Evolutionary conservation across 2,888 invertebrate genomes (phyloP), one percentile per base, ranked within the genome.

Genomic region (Pollenia amentaria): DNA sequence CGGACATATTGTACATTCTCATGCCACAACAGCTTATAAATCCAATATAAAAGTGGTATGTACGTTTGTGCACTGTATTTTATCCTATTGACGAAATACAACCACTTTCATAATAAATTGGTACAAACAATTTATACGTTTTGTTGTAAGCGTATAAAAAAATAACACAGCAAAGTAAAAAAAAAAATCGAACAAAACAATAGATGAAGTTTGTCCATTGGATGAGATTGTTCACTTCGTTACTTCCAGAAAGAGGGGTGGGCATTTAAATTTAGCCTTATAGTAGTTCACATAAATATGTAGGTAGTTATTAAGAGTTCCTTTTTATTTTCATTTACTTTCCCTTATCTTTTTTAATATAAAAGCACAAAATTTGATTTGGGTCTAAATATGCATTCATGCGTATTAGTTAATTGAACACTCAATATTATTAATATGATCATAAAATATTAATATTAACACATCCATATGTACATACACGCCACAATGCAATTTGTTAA

Each of bases 401-500:
- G 75, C 82, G 77, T 86, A 70, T 86, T 83, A 86, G 55, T 65
- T 83, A 83, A 83, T 83, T 83, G 76, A 79, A 83, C 82, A 80
- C 83, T 83, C 80, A 67, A 84, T 78, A 53, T 78, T 70, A 80
- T 85, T 82, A 73, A 69, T 78, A 62, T 40, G 73, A 78, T 82
- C 64, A 78, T 77, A 69, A 48, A 81, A 67, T 29, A 55, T 65
- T 72, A 76, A 78, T 48, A 64, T 14, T 38, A 18, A 29, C 53
- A 65, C 4, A 11, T 12, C 14, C 44, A 67, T 16, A 44, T 10
- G 8, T 12, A 11, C n/a, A 40, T 8, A 38, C n/a, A 44, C n/a
- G 40, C 29, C 65, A 55, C n/a, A 65, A 77, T 53, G 14, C 38
- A 65, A 65, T 65, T 46, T 65, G 53, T 55, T 64, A 51, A 62